These are phyloP conservation scores for Myathropa florea DNA, from an alignment of 2,888 invertebrate genomes.

Conservation along the genomic window DNA sequence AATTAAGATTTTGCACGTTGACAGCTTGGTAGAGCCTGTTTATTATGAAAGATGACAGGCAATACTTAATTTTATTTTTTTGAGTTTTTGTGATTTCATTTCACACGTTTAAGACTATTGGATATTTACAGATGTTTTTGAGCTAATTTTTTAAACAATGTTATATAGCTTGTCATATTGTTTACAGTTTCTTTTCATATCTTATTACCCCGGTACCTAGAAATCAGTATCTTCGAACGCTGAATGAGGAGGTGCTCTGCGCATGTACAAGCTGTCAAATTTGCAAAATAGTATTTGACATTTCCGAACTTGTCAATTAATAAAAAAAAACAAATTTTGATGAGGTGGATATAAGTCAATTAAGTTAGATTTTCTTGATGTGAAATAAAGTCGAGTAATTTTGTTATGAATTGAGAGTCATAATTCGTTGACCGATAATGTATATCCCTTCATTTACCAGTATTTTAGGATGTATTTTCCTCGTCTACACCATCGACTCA, in stretches of 20 bases:
- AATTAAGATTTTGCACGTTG: no score
- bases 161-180: no score
- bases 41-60: no score
- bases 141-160: no score
- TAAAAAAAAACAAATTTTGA: slow-evolving; percentile 21
- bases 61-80: no score
- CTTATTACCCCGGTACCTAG: no score
- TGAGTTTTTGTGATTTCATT: no score
- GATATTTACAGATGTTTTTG: no score
- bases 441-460: slow-evolving; percentile 83
- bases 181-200: no score
- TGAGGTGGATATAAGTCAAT: slow-evolving; percentile 36
- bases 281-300: not conserved
- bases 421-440: slow-evolving; percentile 61
- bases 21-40: no score
- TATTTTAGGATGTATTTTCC: slow-evolving; percentile 85
- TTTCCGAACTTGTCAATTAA: not conserved
- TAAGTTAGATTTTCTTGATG: not conserved
- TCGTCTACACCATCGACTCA: slow-evolving; percentile 87
- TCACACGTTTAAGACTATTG: no score
- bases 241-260: not conserved
- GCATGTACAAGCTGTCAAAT: not conserved
- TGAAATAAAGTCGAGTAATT: not conserved
- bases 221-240: not conserved
- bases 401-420: slow-evolving; percentile 26